Evolutionary conservation across 1,140 invertebrate species (phyloP).

Genomic region (Leucophenga varia): DNA sequence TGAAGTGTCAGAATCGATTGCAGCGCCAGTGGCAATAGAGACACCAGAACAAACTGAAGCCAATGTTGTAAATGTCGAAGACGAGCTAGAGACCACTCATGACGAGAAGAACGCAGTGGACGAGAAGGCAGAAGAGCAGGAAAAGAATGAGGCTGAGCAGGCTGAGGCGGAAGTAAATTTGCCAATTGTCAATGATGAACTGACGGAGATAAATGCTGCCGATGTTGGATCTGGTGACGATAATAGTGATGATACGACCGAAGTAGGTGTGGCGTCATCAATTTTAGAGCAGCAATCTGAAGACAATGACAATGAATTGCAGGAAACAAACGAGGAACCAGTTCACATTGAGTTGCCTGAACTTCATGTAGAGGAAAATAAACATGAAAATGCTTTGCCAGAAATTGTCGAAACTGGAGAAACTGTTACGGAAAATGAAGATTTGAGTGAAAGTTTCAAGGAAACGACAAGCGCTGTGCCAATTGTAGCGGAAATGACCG

Average conservation of each 20-base stretch:
- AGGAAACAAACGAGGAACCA: conserved; percentile 15
- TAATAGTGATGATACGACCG: not conserved
- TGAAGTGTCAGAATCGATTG: conserved; percentile 46
- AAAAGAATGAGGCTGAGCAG: conserved; percentile 4
- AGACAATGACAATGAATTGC: conserved; percentile 12
- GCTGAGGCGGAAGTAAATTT: conserved; percentile 8
- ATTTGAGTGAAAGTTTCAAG: not conserved
- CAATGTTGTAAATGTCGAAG: too few relatives aligned
- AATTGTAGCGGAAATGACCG: conserved; percentile 23
- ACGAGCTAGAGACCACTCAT: too few relatives aligned
- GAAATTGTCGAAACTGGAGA: too few relatives aligned
- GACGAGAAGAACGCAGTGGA: too few relatives aligned
- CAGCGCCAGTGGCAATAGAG: conserved; percentile 21
- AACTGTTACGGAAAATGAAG: not conserved
- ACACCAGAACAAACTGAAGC: too few relatives aligned
- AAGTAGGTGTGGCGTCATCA: conserved; percentile 20
- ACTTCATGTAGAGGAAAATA: too few relatives aligned
- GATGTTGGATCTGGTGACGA: conserved; percentile 2
- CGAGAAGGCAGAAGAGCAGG: conserved; percentile 9
- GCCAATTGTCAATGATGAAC: conserved; percentile 26
- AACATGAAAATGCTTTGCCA: too few relatives aligned
- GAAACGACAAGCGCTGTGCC: conserved; percentile 23
- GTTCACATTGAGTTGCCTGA: too few relatives aligned
- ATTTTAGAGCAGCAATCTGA: conserved; percentile 18
- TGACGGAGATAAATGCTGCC: conserved; percentile 24